These are phyloP conservation scores for Leptinotarsa lineolata DNA, from an alignment of 1,140 invertebrate species.

Conservation along the genomic window DNA sequence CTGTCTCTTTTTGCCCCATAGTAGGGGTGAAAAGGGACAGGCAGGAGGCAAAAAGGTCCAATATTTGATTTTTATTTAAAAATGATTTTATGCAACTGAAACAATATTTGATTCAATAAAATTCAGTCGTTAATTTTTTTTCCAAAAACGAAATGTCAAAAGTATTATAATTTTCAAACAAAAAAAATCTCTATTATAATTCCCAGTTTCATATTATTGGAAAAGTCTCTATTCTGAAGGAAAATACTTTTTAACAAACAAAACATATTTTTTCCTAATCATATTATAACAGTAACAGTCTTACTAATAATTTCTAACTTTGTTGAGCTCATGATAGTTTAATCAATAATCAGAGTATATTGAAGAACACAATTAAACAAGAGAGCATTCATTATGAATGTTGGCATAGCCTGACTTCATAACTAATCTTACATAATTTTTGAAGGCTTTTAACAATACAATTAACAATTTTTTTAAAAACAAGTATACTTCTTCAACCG, in stretches of 20 bases:
- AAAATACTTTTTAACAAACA: no score
- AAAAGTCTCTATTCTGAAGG: background rate
- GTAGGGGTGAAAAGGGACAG: no score
- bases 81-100: background rate
- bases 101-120: background rate
- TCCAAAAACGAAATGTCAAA: background rate
- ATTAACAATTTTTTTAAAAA: background rate
- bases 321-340: no score
- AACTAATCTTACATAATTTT: background rate
- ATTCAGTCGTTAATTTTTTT: background rate
- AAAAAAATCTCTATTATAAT: background rate
- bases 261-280: no score
- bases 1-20: constrained; percentile 16
- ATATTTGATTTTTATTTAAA: background rate
- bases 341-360: no score
- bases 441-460: background rate
- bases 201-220: background rate
- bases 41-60: background rate
- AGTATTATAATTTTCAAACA: background rate
- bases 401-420: background rate
- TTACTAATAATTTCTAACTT: no score
- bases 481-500: no score
- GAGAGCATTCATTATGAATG: background rate
- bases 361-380: background rate
- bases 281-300: no score